Evolutionary conservation across 2,888 invertebrate species (phyloP).

Genomic region (Orchesellides sinensis): DNA sequence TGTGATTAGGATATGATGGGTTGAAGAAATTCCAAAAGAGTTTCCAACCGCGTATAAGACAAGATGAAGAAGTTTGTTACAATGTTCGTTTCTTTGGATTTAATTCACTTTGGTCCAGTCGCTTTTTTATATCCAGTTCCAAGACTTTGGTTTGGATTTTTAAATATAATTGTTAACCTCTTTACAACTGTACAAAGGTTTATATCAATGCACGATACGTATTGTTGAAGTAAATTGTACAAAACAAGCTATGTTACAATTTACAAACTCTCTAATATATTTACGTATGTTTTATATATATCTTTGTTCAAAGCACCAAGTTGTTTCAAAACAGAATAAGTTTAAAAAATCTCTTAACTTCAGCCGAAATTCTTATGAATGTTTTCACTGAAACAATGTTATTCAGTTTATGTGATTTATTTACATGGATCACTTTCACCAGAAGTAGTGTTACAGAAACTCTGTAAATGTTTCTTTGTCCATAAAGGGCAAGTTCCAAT

Average conservation of each 20-base stretch:
- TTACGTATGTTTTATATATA: conserved; percentile 5
- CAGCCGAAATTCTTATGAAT: background rate
- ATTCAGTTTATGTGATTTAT: no score
- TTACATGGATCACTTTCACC: conserved; percentile 41
- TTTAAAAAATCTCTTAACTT: background rate
- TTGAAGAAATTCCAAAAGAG: background rate
- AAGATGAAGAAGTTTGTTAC: background rate
- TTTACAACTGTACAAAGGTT: background rate
- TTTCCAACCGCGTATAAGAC: no score
- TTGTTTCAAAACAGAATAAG: conserved; percentile 21
- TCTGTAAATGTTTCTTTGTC: background rate
- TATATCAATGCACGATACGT: no score
- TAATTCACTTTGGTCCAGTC: background rate
- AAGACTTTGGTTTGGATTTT: background rate
- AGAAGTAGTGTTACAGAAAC: background rate
- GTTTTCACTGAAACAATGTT: no score
- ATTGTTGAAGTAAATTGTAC: background rate
- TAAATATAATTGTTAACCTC: background rate
- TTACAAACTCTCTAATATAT: background rate
- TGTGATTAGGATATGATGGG: no score
- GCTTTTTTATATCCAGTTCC: background rate
- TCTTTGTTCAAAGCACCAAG: conserved; percentile 61
- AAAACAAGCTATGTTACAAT: background rate
- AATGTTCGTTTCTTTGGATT: no score
- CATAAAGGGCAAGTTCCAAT: background rate